Percentiles rank a stretch among this genome's conserved stretches.
phyloP scores from a whole-genome alignment of 2,888 invertebrate species.

The Brachycybe producta region DNA sequence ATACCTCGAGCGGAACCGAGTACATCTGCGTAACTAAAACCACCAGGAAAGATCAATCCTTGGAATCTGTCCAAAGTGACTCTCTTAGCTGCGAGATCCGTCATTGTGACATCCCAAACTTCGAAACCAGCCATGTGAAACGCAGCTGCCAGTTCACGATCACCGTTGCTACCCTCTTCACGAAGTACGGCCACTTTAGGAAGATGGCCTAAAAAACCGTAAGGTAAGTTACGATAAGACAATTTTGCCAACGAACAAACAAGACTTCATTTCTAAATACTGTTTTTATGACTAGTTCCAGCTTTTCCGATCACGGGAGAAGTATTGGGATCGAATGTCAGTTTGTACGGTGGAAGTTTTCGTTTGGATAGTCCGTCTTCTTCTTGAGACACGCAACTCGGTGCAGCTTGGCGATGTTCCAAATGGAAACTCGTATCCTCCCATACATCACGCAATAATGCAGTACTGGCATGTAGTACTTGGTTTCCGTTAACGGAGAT shows the following conservation, averaged over 20 bases:
- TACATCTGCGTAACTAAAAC: conserved; percentile 98
- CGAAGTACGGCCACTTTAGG: conserved; percentile 78
- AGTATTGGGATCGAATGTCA: conserved; percentile 43
- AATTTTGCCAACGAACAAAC: no score
- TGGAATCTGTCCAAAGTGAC: conserved; percentile 64
- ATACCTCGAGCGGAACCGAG: conserved; percentile 75
- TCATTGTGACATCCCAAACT: conserved; percentile 90
- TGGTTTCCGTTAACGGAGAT: conserved; percentile 47
- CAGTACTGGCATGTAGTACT: conserved; percentile 50
- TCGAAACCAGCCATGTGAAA: conserved; percentile 71
- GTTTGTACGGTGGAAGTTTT: conserved; percentile 54
- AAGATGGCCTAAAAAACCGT: conserved; percentile 6
- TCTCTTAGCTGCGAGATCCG: conserved; percentile 60
- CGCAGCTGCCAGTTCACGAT: conserved; percentile 88
- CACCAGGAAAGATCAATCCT: conserved; percentile 89
- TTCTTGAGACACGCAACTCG: conserved; percentile 65
- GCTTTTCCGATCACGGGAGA: conserved; percentile 26
- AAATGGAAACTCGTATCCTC: conserved; percentile 88
- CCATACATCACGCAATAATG: conserved; percentile 68
- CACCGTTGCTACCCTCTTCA: conserved; percentile 95
- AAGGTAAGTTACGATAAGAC: neutral
- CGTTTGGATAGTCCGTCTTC: conserved; percentile 53
- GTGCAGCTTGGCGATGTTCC: conserved; percentile 71
- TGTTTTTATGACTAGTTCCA: neutral
- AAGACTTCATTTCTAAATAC: neutral